phyloP scores from a whole-genome alignment of 1,140 invertebrate genomes.

The Uloborus diversus region DNA sequence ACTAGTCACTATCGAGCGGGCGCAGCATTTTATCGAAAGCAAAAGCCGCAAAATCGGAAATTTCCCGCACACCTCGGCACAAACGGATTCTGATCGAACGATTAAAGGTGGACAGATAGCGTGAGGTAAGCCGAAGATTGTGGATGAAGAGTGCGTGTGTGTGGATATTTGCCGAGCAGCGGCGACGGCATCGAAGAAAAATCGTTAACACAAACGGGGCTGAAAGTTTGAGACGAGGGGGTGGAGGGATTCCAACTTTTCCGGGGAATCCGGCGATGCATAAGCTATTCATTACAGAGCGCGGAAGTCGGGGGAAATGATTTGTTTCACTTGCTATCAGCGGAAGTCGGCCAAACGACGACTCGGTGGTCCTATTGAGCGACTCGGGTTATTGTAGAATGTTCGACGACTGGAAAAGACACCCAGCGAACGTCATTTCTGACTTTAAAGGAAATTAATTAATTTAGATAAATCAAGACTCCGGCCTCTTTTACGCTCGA shows the following conservation, averaged over 20 bases:
- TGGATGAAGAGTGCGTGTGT: constrained; percentile 8
- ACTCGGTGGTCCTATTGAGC: constrained; percentile 28
- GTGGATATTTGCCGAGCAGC: background rate
- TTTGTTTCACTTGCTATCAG: constrained; percentile 47
- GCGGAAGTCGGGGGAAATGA: constrained; percentile 47
- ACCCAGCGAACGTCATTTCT: constrained; percentile 2
- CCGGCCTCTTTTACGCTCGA: background rate
- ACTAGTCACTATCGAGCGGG: background rate
- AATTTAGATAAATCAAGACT: constrained; percentile 54
- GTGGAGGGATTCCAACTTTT: constrained; percentile 41
- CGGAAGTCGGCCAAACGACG: constrained; percentile 45
- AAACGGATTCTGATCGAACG: constrained; percentile 30
- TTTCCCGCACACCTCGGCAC: constrained; percentile 42
- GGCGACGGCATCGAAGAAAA: constrained; percentile 15
- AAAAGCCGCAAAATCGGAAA: constrained; percentile 56
- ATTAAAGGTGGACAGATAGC: constrained; percentile 37
- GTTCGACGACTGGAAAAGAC: constrained; percentile 27
- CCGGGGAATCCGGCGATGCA: constrained; percentile 43
- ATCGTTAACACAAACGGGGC: constrained; percentile 37
- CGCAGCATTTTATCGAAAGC: constrained; percentile 41
- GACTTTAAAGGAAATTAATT: constrained; percentile 57
- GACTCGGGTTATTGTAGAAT: constrained; percentile 34
- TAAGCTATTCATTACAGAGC: constrained; percentile 26
- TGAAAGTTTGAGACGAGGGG: background rate
- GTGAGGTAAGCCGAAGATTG: too few species aligned